Evolutionary conservation across 2,888 invertebrate species (phyloP).

Genomic region (Agrochola litura): DNA sequence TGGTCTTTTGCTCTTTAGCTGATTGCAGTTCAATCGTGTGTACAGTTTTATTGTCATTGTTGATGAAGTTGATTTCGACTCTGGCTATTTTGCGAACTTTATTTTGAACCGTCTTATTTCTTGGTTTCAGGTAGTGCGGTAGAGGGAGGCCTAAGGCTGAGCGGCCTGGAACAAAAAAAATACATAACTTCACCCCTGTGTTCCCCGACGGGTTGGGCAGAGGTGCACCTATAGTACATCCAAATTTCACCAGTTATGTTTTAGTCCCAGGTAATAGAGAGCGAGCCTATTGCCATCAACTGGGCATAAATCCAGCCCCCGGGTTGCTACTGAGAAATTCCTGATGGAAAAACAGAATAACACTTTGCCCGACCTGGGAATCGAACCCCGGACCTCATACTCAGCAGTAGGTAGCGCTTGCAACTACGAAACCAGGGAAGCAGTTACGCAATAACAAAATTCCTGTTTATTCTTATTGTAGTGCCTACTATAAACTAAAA

Average conservation of each 20-base stretch:
- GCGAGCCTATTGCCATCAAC: not conserved
- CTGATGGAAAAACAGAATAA: too few relatives aligned
- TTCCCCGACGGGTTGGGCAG: not conserved
- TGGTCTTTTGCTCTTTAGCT: not conserved
- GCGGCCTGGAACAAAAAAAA: slow-evolving; percentile 32
- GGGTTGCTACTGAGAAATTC: too few relatives aligned
- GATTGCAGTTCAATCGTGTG: slow-evolving; percentile 41
- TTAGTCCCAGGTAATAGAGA: not conserved
- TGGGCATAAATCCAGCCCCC: not conserved
- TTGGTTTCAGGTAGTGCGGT: not conserved
- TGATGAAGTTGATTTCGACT: slow-evolving; percentile 48
- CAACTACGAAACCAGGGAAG: too few relatives aligned
- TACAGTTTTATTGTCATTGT: slow-evolving; percentile 28
- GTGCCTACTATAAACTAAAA: too few relatives aligned
- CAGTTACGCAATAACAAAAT: too few relatives aligned
- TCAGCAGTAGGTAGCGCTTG: too few relatives aligned
- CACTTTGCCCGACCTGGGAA: too few relatives aligned
- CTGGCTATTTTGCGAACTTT: slow-evolving; percentile 15
- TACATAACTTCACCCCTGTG: not conserved
- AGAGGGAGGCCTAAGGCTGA: slow-evolving; percentile 5
- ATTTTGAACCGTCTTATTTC: not conserved
- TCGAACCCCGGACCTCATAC: too few relatives aligned
- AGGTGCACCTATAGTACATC: not conserved
- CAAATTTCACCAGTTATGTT: not conserved
- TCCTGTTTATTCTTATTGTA: too few relatives aligned